Percentiles rank a stretch among this genome's conserved stretches.
phyloP scores from a whole-genome alignment of 2,797 vertebrate genomes.

The Diceros bicornis region DNA sequence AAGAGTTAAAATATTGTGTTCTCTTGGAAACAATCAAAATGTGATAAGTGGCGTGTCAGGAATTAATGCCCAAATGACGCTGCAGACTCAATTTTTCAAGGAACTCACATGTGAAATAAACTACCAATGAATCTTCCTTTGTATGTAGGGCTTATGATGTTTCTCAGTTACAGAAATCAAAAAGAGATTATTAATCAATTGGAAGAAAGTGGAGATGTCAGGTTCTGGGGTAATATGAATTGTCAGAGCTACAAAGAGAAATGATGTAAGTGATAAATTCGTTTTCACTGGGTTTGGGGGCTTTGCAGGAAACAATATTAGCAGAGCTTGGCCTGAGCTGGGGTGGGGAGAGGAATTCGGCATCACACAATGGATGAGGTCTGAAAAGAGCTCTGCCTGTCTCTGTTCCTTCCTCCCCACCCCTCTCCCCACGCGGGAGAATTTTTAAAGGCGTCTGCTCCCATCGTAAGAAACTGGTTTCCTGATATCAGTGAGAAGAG shows the following conservation, averaged over 20 bases:
- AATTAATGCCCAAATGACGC: constrained; percentile 85
- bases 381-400: background rate
- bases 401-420: background rate
- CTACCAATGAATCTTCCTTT: constrained; percentile 89
- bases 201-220: constrained; percentile 87
- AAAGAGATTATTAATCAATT: constrained; percentile 90
- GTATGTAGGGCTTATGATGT: constrained; percentile 88
- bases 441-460: constrained; percentile 37
- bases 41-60: constrained; percentile 87
- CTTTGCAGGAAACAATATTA: constrained; percentile 41
- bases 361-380: background rate
- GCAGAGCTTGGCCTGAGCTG: background rate
- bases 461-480: background rate
- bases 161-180: constrained; percentile 89
- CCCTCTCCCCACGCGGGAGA: background rate
- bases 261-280: constrained; percentile 85
- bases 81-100: constrained; percentile 88
- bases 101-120: constrained; percentile 84
- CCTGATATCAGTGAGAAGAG: background rate
- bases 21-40: constrained; percentile 90
- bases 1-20: constrained; percentile 90
- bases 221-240: constrained; percentile 85
- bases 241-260: constrained; percentile 88
- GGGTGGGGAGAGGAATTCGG: background rate
- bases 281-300: constrained; percentile 76